A percentile compares a stretch with the other conserved stretches of the same genome.
Evolutionary conservation across 1,140 invertebrate genomes (phyloP).

Genomic region (Drosophila miranda): DNA sequence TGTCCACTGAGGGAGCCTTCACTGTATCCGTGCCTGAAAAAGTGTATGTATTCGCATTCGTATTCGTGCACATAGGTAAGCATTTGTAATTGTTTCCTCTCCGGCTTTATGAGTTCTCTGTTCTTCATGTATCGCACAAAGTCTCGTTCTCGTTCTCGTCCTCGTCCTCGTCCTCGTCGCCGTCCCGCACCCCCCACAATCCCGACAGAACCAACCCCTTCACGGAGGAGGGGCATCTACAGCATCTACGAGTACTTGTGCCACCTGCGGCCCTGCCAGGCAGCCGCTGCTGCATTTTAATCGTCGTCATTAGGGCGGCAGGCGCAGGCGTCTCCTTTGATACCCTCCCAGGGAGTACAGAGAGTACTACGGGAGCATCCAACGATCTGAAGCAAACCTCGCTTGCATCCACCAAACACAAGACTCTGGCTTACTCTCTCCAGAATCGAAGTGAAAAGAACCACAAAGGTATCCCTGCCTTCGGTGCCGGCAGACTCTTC

Average conservation of each 20-base stretch:
- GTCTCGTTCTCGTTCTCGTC: constrained; percentile 29
- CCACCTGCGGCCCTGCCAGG: constrained; percentile 29
- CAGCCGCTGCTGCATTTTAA: constrained; percentile 60
- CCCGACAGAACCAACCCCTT: background rate
- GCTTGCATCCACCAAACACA: no score
- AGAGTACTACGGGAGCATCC: no score
- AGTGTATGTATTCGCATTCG: no score
- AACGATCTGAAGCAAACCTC: no score
- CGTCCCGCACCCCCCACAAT: background rate
- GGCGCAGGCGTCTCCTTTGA: background rate
- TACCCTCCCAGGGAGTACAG: background rate
- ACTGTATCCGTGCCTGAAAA: no score
- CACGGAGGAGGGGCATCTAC: background rate
- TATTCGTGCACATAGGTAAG: background rate
- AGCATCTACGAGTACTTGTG: background rate
- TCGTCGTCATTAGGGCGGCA: constrained; percentile 71
- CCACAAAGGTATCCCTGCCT: no score
- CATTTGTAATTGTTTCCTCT: constrained; percentile 73
- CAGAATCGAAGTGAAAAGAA: no score
- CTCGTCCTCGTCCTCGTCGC: no score
- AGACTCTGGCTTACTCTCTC: no score
- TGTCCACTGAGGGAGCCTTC: no score
- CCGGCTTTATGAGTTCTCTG: constrained; percentile 66
- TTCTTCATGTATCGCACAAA: constrained; percentile 57
- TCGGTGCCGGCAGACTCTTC: no score